Base-by-base conservation (phyloP, 1,140 invertebrate genomes). In the Brachionus asplanchnoidis region DNA sequence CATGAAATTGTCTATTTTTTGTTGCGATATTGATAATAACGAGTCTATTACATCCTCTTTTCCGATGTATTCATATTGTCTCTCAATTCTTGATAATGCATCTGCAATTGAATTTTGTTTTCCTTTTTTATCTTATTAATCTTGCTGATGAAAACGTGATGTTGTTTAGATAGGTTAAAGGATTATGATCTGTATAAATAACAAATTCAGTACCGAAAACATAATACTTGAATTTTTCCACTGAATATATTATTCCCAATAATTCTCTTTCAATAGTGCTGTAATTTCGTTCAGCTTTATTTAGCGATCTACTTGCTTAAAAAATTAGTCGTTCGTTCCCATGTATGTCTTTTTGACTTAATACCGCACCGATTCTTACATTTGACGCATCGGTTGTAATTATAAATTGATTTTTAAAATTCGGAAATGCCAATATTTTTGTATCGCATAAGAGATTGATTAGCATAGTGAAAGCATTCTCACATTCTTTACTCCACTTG, bases 331-430 rank as follows among this genome's bases (percentile, higher is more conserved):
- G 12, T 66, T 66, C 17, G 6, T 50, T 56, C 8, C 44, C 65
- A 14, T 20, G 14, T 36, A 12, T 12, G 11, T 42, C 32, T 5
- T 44, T 14, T 50, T 83, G 79, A 60, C 12, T 9, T 40, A 83
- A 66, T n/a, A 83, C 53, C 4, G 50, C 79, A 0, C 79, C 79
- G 8, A 83, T 65, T 1, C 32, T 53, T 14, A 17, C 40, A 3
- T 46, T 26, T 5, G 79, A 83, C 14, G 79, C 79, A 83, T 83
- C 79, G 3, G 79, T 83, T 28, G 32, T 17, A 6, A 83, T 11
- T 6, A n/a, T 32, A 17, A 83, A 83, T 60, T 32, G 23, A 3
- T 40, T 26, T 4, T 11, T 68, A 20, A 60, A 83, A 65, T 83
- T 32, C n/a, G 50, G 46, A 12, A 75, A 75, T 17, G 32, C 42